These are phyloP conservation scores for human (Homo sapiens) DNA, from an alignment of 2,113 vertebrate genomes.

Conservation along the genomic window GRCh38 chr13:53933001-53933500, in stretches of 20 bases:
- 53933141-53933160: background rate
- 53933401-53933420: constrained; percentile 22
- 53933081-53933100: background rate
- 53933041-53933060: background rate
- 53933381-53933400: constrained; percentile 21
- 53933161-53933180: background rate
- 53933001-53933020: constrained; percentile 28
- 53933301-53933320: constrained; percentile 16
- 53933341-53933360: constrained; percentile 45
- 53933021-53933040: constrained; percentile 31
- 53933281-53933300: constrained; percentile 40
- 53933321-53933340: constrained; percentile 37
- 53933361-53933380: constrained; percentile 27
- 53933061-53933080: background rate
- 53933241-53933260: background rate
- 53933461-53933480: background rate
- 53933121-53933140: background rate
- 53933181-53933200: background rate
- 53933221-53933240: background rate
- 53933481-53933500: background rate
- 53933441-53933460: background rate
- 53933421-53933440: constrained; percentile 2
- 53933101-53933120: background rate
- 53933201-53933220: background rate
- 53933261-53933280: background rate